These are phyloP conservation scores for Acanthis flammea DNA, from an alignment of 2,797 vertebrate species.

Conservation along the genomic window DNA sequence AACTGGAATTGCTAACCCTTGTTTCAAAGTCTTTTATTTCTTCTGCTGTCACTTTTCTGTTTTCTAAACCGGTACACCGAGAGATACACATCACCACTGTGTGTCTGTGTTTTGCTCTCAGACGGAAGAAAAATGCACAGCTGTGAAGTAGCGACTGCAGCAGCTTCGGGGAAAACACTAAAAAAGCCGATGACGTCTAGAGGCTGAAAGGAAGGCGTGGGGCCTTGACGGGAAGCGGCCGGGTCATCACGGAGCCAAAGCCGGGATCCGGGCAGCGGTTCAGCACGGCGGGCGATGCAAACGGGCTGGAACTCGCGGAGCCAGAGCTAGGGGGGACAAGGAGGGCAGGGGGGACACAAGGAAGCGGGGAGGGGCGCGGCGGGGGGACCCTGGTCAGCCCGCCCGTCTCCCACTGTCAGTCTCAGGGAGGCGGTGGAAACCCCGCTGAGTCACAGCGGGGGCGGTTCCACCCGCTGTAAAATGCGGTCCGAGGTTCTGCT, in stretches of 20 bases:
- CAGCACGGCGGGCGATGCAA: too few relatives aligned
- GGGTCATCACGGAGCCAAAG: fast-evolving
- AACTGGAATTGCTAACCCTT: not conserved
- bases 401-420: too few relatives aligned
- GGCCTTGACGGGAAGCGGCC: not conserved
- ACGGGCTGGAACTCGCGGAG: fast-evolving
- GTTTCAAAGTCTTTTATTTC: not conserved
- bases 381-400: too few relatives aligned
- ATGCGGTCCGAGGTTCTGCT: too few relatives aligned
- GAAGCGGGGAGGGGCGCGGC: too few relatives aligned
- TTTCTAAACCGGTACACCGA: not conserved
- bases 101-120: not conserved
- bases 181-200: not conserved
- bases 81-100: not conserved
- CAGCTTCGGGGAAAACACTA: too few relatives aligned
- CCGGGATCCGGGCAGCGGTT: fast-evolving
- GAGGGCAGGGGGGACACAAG: fast-evolving
- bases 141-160: not conserved
- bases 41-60: not conserved
- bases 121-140: not conserved
- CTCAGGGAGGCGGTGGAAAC: too few relatives aligned
- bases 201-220: not conserved
- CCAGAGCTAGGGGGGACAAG: fast-evolving
- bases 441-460: too few relatives aligned
- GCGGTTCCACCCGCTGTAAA: too few relatives aligned